These are phyloP conservation scores for Aphelenchoides fujianensis DNA, from an alignment of 1,140 invertebrate species.

Conservation along the genomic window DNA sequence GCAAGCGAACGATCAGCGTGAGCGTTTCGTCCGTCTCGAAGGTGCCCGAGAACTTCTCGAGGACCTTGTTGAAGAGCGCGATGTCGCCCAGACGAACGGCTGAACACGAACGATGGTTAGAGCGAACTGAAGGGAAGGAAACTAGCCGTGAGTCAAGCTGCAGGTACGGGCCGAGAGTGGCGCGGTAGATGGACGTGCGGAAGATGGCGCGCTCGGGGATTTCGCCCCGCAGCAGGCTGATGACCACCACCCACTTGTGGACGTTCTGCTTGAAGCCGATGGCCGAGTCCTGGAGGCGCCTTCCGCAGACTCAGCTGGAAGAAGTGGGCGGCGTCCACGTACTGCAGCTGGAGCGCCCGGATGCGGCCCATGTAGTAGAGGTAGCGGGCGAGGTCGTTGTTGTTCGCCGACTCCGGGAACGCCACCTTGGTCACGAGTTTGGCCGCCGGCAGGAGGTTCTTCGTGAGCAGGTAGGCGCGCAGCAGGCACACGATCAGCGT, in stretches of 20 bases:
- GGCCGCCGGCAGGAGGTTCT: constrained; percentile 81
- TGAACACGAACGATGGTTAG: constrained; percentile 54
- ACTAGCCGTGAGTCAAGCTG: constrained; percentile 84
- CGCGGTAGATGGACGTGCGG: constrained; percentile 78
- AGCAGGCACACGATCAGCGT: constrained; percentile 90
- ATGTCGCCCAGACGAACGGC: constrained; percentile 91
- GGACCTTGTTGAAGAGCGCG: constrained; percentile 84
- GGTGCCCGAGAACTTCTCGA: constrained; percentile 70
- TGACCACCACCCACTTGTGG: constrained; percentile 90
- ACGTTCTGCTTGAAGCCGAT: constrained; percentile 98
- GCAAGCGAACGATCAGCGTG: constrained; percentile 68
- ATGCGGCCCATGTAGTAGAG: constrained; percentile 94
- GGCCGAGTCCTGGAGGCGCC: constrained; percentile 89
- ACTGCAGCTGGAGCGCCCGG: constrained; percentile 83
- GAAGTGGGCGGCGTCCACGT: constrained; percentile 92
- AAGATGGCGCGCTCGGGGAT: constrained; percentile 79
- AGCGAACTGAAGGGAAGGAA: constrained; percentile 18
- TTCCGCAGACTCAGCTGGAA: constrained; percentile 86
- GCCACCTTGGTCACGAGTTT: constrained; percentile 80
- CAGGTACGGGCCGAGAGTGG: constrained; percentile 88
- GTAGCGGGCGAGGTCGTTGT: constrained; percentile 97
- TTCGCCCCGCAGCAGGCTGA: constrained; percentile 90
- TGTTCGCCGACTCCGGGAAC: constrained; percentile 89
- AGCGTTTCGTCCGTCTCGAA: constrained; percentile 57
- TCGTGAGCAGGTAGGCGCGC: constrained; percentile 90